Evolutionary conservation across 30 jellyfish, hydroid and myxozoan genomes (phyloP).

Genomic region (Turritopsis dohrnii): DNA sequence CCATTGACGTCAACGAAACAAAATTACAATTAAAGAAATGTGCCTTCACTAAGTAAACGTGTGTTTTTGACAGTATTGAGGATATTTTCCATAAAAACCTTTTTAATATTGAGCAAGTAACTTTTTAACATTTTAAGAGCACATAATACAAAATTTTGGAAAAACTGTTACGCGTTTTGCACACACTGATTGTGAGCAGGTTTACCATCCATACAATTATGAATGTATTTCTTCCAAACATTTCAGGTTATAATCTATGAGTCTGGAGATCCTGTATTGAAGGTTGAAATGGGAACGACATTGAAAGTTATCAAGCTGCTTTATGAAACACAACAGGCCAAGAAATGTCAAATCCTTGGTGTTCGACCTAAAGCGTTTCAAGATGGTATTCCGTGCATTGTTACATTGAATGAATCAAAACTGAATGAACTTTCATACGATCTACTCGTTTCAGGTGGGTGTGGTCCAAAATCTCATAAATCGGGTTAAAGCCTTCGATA

Average conservation of each 20-base stretch:
- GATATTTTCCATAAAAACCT: too few species aligned
- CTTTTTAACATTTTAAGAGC: too few species aligned
- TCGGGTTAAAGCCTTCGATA: too few species aligned
- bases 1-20: neutral
- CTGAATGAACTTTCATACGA: constrained; percentile 75
- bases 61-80: neutral
- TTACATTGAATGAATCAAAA: constrained; percentile 86
- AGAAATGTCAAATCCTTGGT: constrained; percentile 78
- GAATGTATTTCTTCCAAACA: constrained; percentile 5
- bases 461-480: neutral
- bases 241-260: constrained; percentile 78
- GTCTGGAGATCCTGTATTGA: constrained; percentile 72
- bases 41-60: neutral
- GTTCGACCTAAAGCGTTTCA: constrained; percentile 28
- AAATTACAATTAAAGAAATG: neutral
- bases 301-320: constrained; percentile 69
- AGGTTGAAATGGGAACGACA: constrained; percentile 90
- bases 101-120: too few species aligned
- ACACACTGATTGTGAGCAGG: neutral
- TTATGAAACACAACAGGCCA: constrained; percentile 63
- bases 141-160: too few species aligned
- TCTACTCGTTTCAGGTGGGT: constrained; percentile 71
- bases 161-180: too few species aligned
- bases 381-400: constrained; percentile 80
- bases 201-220: neutral